Conservation (phyloP, 2,113 vertebrate genomes). For the Solenodon paradoxus region DNA sequence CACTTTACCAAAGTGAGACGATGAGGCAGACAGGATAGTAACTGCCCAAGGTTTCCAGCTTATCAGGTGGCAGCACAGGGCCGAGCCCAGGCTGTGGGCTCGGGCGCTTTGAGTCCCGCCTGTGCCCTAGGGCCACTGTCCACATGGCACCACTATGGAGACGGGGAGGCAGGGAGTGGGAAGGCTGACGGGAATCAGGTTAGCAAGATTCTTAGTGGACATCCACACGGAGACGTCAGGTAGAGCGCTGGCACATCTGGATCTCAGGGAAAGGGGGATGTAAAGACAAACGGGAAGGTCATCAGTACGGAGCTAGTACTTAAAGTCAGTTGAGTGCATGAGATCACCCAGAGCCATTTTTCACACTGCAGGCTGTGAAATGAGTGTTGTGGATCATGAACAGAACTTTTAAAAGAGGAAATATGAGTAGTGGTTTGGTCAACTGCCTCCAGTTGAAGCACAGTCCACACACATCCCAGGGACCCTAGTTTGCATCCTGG, state of each 20-base stretch:
- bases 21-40: neutral
- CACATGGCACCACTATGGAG: neutral
- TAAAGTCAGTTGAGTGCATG: neutral
- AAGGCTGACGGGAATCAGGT: neutral
- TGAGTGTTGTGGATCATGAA: constrained; percentile 46
- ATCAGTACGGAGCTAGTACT: neutral
- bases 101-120: neutral
- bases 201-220: neutral
- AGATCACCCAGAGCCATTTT: constrained; percentile 17
- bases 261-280: neutral
- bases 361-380: constrained; percentile 38
- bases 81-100: neutral
- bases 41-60: neutral
- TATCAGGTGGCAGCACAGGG: neutral
- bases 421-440: no score
- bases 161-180: neutral
- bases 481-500: no score
- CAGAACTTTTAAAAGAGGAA: neutral
- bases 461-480: no score
- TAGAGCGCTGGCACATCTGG: no score
- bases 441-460: no score
- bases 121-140: neutral
- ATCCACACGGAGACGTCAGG: neutral
- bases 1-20: neutral
- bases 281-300: neutral